Evolutionary conservation across 2,797 vertebrate species (phyloP).

Genomic region (Scyliorhinus canicula): DNA sequence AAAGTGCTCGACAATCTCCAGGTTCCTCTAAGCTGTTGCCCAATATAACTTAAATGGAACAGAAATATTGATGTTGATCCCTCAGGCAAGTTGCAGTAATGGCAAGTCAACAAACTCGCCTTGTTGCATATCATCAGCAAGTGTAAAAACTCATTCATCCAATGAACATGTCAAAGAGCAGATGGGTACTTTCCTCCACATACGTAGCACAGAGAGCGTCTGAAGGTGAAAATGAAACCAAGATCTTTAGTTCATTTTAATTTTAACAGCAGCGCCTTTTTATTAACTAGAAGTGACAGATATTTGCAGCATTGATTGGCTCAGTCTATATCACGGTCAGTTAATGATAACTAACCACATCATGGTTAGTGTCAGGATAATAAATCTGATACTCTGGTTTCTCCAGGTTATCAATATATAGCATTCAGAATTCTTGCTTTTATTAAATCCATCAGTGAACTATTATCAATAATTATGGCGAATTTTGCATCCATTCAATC

Average conservation of each 20-base stretch:
- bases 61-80: background rate
- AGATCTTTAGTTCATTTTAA: background rate
- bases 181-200: background rate
- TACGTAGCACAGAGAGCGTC: background rate
- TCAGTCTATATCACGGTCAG: background rate
- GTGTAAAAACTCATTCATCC: too few relatives aligned
- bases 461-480: background rate
- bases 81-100: background rate
- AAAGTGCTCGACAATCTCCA: too few relatives aligned
- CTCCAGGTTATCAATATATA: background rate
- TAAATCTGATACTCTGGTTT: background rate
- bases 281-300: background rate
- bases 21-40: background rate
- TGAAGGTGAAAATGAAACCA: background rate
- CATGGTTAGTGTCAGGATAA: background rate
- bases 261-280: background rate
- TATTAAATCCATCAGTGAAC: too few relatives aligned
- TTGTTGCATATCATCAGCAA: background rate
- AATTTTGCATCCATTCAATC: background rate
- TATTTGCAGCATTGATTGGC: background rate
- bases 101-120: background rate
- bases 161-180: background rate
- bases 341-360: background rate
- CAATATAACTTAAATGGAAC: background rate
- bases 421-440: background rate